These are phyloP conservation scores for Eumerus sabulonum DNA, from an alignment of 2,888 invertebrate genomes.

Conservation along the genomic window DNA sequence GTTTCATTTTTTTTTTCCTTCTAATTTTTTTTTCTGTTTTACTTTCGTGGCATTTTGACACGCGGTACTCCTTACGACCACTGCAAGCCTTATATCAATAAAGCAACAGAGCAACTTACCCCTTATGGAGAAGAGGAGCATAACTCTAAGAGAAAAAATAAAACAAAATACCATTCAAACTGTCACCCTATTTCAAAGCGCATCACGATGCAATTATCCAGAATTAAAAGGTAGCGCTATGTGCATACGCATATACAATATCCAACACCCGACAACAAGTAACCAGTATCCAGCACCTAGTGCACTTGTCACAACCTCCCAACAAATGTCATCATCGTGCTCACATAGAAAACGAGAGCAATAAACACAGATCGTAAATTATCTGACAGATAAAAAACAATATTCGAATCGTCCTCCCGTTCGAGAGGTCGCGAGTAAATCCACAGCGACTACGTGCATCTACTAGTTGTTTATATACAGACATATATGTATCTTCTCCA, in stretches of 20 bases:
- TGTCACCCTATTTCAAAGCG: slow-evolving; percentile 55
- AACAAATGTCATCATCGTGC: slow-evolving; percentile 62
- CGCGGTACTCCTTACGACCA: slow-evolving; percentile 54
- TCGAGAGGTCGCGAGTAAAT: slow-evolving; percentile 27
- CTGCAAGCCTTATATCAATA: slow-evolving; percentile 8
- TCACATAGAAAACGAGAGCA: slow-evolving; percentile 42
- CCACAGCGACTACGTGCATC: slow-evolving; percentile 23
- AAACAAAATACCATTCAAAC: slow-evolving; percentile 44
- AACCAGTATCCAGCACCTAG: too few relatives aligned
- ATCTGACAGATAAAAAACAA: slow-evolving; percentile 66
- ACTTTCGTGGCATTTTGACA: slow-evolving; percentile 58
- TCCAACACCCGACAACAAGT: slow-evolving; percentile 13
- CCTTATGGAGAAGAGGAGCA: slow-evolving; percentile 57
- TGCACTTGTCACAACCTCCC: slow-evolving; percentile 56
- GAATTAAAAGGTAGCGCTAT: slow-evolving; percentile 58
- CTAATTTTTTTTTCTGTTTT: slow-evolving; percentile 23
- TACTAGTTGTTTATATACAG: too few relatives aligned
- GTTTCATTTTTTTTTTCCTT: background rate
- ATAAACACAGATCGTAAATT: slow-evolving; percentile 67
- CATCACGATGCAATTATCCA: slow-evolving; percentile 64
- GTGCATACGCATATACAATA: slow-evolving; percentile 4
- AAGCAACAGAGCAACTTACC: slow-evolving; percentile 36
- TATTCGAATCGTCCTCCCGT: slow-evolving; percentile 54
- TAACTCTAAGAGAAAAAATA: slow-evolving; percentile 29
- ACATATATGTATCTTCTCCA: too few relatives aligned